These are phyloP conservation scores for Peromyscus melanophrys DNA, from an alignment of 2,797 vertebrate species.

Conservation along the genomic window DNA sequence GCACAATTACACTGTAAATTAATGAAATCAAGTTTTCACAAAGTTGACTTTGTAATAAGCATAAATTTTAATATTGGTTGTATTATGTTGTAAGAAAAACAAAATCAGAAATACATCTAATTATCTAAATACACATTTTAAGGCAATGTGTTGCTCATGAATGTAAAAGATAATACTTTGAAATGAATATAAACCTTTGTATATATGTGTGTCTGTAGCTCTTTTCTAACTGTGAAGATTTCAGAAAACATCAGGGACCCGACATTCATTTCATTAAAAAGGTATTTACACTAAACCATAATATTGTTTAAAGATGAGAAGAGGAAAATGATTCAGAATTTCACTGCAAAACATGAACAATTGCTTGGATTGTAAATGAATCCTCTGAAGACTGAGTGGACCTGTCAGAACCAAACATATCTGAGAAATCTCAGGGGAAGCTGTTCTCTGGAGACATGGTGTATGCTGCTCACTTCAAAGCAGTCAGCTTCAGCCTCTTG, in stretches of 20 bases:
- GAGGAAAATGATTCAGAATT: slow-evolving; percentile 52
- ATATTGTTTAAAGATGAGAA: not conserved
- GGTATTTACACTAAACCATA: not conserved
- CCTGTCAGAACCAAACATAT: slow-evolving; percentile 47
- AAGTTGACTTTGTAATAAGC: not conserved
- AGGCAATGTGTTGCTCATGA: not conserved
- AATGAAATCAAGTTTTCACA: slow-evolving; percentile 35
- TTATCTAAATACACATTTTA: slow-evolving; percentile 2
- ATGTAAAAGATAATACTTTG: slow-evolving; percentile 5
- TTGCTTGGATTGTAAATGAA: slow-evolving; percentile 62
- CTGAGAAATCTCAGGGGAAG: slow-evolving; percentile 70
- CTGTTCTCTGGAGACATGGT: slow-evolving; percentile 49
- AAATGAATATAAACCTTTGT: not conserved
- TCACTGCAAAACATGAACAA: slow-evolving; percentile 2
- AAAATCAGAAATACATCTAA: slow-evolving; percentile 28
- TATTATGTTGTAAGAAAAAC: slow-evolving; percentile 27
- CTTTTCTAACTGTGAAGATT: not conserved
- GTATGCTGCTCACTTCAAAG: slow-evolving; percentile 76
- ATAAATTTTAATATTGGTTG: not conserved
- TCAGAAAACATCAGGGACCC: not conserved
- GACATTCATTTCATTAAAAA: not conserved
- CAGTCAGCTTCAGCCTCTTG: slow-evolving; percentile 60
- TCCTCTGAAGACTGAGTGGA: slow-evolving; percentile 15
- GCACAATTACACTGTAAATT: not conserved
- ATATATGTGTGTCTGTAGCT: not conserved